phyloP scores from a whole-genome alignment of 2,797 vertebrate genomes.

The Anisognathus igniventris region DNA sequence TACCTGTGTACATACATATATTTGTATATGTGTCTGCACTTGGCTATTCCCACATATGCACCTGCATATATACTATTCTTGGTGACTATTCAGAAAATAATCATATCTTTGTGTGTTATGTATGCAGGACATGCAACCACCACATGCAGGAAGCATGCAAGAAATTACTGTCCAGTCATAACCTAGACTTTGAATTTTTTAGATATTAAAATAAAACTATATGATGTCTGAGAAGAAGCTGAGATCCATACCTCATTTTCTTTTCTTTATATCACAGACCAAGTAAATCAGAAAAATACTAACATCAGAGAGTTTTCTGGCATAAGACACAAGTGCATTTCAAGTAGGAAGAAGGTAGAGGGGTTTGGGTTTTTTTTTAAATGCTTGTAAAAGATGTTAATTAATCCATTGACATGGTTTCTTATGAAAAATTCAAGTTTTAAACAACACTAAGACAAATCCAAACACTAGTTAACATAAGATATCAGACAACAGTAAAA shows the following conservation, averaged over 20 bases:
- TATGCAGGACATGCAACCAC: not conserved
- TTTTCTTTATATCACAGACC: not conserved
- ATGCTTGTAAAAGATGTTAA: not conserved
- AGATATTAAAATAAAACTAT: not conserved
- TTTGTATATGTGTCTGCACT: not conserved
- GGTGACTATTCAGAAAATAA: not conserved
- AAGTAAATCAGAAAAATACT: not conserved
- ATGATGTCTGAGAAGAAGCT: not conserved
- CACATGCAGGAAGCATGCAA: not conserved
- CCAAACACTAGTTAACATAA: not conserved
- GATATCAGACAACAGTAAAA: not conserved
- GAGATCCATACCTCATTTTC: not conserved
- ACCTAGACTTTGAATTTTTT: not conserved
- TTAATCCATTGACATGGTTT: not conserved
- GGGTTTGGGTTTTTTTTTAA: not conserved
- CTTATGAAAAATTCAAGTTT: not conserved
- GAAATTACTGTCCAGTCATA: not conserved
- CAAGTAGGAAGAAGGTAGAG: not conserved
- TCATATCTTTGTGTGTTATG: not conserved
- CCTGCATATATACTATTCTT: not conserved
- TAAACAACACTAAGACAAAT: not conserved
- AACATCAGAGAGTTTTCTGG: not conserved
- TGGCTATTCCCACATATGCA: not conserved
- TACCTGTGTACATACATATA: too few relatives aligned
- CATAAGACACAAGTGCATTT: not conserved